A percentile compares a stretch with the other conserved stretches of the same genome.
Conservation (phyloP, 2,113 vertebrate genomes). For the Ranitomeya imitator region DNA sequence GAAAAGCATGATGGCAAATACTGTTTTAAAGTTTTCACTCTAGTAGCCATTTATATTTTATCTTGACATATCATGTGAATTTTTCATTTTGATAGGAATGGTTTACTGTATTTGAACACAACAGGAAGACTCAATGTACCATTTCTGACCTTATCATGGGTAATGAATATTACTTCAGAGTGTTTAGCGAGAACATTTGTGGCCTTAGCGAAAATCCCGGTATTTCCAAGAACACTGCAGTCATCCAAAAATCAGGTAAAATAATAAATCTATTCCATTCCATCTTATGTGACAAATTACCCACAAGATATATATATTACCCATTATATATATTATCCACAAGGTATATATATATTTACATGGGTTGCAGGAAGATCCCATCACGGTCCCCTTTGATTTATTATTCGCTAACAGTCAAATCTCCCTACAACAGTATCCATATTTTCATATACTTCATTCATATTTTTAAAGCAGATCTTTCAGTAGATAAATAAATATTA, state of each 20-base stretch:
- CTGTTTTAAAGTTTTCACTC: neutral
- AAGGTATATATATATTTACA: neutral
- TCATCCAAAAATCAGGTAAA: constrained; percentile 81
- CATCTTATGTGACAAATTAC: no score
- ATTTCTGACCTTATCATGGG: constrained; percentile 89
- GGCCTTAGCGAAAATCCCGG: constrained; percentile 79
- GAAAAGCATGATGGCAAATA: neutral
- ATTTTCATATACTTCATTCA: no score
- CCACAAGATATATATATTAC: no score
- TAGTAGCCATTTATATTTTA: neutral
- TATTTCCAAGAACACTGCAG: constrained; percentile 82
- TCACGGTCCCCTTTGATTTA: neutral
- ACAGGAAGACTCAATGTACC: constrained; percentile 79
- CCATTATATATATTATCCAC: no score
- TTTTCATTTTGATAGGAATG: constrained; percentile 75
- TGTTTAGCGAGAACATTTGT: constrained; percentile 85
- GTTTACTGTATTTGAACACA: constrained; percentile 88
- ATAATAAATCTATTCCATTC: no score
- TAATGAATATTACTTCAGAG: constrained; percentile 86
- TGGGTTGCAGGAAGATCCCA: neutral
- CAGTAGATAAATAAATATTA: no score
- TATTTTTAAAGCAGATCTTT: no score
- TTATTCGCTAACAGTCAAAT: neutral
- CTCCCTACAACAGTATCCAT: neutral
- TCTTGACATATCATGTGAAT: neutral